Evolutionary conservation across 1,140 invertebrate species (phyloP), one percentile per base, ranked within the genome.

Genomic region (Drosophila parvula): DNA sequence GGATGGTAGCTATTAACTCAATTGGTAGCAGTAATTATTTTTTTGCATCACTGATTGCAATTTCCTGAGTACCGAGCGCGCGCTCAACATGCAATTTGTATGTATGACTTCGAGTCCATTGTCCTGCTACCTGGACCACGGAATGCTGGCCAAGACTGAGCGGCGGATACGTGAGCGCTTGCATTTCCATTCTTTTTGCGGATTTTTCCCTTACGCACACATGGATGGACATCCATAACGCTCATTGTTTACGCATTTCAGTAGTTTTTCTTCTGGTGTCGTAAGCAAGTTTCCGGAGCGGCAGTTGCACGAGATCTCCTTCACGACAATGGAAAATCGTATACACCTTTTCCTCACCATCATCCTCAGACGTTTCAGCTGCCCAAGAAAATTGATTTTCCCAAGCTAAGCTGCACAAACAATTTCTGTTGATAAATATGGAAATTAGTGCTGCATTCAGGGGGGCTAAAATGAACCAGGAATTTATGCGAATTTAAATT

Each of bases 51-150:
- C 57, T 59, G 38, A 50, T 48, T 59, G 41, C 58, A 63, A 30
- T 50, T 32, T 36, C 43, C 38, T 50, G 60, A 16, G 28, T 30
- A 27, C 10, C n/a, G 8, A 18, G 30, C n/a, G 41, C 22, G 41
- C 47, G 30, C 38, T 69, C 38, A 38, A 68, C 53, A 45, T 41
- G 51, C 64, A 70, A 70, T 70, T 58, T 71, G 22, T 41, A 48
- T 71, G 36, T 70, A 58, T 36, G 43, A 59, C 44, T 70, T 55
- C 36, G 28, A 58, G 64, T 48, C 64, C 51, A 22, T 71, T 70
- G 65, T 70, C 64, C 64, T 50, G 18, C 44, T 71, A 71, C 68
- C 68, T 71, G 65, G 56, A 43, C 28, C 68, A 34, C 43, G 59
- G 38, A 48, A 74, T 74, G 22, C 40, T 63, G 36, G 40, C 51